Conservation (phyloP, 1,140 invertebrate genomes). For the Dendrolimus punctatus region DNA sequence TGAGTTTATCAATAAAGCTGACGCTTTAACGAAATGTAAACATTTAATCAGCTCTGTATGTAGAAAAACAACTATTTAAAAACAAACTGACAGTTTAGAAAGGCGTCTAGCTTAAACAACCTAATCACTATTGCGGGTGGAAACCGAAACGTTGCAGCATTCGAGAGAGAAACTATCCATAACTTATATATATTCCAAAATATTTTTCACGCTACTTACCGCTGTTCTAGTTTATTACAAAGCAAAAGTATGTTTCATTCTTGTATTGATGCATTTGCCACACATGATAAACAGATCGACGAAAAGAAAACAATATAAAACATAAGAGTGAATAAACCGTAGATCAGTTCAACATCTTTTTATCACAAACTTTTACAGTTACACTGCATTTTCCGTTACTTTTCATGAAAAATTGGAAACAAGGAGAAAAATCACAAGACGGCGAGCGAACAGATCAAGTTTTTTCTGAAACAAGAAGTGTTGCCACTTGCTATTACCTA, state of each 20-base stretch:
- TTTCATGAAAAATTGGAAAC: constrained; percentile 61
- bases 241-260: constrained; percentile 63
- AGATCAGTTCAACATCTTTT: constrained; percentile 2
- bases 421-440: constrained; percentile 50
- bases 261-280: constrained; percentile 52
- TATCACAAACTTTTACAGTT: constrained; percentile 45
- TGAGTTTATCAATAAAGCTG: background rate
- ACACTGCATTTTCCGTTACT: constrained; percentile 59
- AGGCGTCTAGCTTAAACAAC: constrained; percentile 20
- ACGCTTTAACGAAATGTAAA: no score
- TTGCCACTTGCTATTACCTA: background rate
- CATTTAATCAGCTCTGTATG: no score
- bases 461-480: constrained; percentile 5
- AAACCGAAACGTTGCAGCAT: constrained; percentile 10
- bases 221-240: constrained; percentile 47
- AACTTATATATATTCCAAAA: constrained; percentile 15
- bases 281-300: constrained; percentile 47
- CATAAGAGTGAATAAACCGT: no score
- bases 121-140: constrained; percentile 18
- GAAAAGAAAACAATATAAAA: constrained; percentile 13
- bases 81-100: constrained; percentile 38
- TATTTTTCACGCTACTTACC: constrained; percentile 42
- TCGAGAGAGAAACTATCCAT: constrained; percentile 14
- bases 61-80: constrained; percentile 7
- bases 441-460: constrained; percentile 28